A percentile compares a stretch with the other conserved stretches of the same genome.
Evolutionary conservation across 2,888 invertebrate genomes (phyloP).

Genomic region (Yponomeuta cagnagella): DNA sequence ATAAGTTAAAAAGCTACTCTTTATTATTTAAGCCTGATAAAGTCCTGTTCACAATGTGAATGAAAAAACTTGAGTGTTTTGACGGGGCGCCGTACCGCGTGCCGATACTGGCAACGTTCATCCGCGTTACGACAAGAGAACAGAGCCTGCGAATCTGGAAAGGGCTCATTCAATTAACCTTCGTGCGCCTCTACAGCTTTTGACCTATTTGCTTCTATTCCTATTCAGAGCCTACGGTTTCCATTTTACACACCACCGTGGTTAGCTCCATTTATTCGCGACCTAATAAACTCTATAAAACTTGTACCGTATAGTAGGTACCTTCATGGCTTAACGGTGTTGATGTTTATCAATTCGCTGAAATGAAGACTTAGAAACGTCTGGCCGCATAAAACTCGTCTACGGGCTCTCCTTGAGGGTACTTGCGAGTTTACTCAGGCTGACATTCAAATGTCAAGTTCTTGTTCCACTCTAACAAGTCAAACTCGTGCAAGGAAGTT

Average conservation of each 20-base stretch:
- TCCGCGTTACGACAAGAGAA: slow-evolving; percentile 30
- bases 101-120: slow-evolving; percentile 15
- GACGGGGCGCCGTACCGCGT: background rate
- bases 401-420: background rate
- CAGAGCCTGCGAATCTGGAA: slow-evolving; percentile 23
- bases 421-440: background rate
- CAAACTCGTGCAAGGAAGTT: too few species aligned
- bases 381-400: background rate
- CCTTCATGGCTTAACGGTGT: background rate
- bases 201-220: slow-evolving; percentile 50
- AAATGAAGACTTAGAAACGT: background rate
- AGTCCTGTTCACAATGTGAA: too few species aligned
- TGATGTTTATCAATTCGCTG: background rate
- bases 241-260: background rate
- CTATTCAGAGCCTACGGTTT: slow-evolving; percentile 32
- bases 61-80: slow-evolving; percentile 14
- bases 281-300: background rate
- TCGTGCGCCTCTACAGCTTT: slow-evolving; percentile 37
- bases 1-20: too few species aligned
- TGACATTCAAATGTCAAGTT: background rate
- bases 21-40: too few species aligned
- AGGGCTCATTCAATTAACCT: slow-evolving; percentile 55
- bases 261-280: background rate
- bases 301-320: background rate
- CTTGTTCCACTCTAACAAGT: background rate